phyloP scores from a whole-genome alignment of 2,888 invertebrate species.

The Cylindroiulus punctatus region DNA sequence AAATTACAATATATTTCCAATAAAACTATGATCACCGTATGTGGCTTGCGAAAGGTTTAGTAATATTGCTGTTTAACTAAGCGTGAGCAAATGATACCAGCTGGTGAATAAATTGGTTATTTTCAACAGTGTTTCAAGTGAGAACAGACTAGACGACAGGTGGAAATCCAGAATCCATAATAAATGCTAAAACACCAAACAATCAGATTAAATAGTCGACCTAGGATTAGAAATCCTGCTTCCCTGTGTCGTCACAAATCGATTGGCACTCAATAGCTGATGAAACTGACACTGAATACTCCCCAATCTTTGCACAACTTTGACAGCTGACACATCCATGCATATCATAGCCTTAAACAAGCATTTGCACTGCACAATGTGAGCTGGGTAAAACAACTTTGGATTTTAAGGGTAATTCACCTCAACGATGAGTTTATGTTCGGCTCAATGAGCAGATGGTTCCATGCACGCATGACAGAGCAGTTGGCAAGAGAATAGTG shows the following conservation, averaged over 20 bases:
- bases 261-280: neutral
- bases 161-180: neutral
- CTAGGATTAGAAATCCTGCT: neutral
- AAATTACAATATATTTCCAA: neutral
- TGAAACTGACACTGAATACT: neutral
- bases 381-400: neutral
- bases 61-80: neutral
- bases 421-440: neutral
- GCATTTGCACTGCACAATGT: neutral
- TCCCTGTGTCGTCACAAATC: neutral
- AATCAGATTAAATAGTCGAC: neutral
- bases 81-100: neutral
- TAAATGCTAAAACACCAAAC: neutral
- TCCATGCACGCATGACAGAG: slow-evolving; percentile 6
- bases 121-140: neutral
- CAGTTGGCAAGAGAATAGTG: slow-evolving; percentile 2
- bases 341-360: neutral
- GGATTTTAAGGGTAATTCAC: neutral
- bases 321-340: neutral
- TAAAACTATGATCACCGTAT: neutral
- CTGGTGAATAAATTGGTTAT: neutral
- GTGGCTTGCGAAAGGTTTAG: neutral
- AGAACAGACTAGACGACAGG: neutral
- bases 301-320: neutral
- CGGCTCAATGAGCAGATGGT: slow-evolving; percentile 19